Percentiles rank a stretch among this genome's conserved stretches.
These are phyloP conservation scores for Apotomis turbidana DNA, from an alignment of 2,888 invertebrate species.

Conservation along the genomic window DNA sequence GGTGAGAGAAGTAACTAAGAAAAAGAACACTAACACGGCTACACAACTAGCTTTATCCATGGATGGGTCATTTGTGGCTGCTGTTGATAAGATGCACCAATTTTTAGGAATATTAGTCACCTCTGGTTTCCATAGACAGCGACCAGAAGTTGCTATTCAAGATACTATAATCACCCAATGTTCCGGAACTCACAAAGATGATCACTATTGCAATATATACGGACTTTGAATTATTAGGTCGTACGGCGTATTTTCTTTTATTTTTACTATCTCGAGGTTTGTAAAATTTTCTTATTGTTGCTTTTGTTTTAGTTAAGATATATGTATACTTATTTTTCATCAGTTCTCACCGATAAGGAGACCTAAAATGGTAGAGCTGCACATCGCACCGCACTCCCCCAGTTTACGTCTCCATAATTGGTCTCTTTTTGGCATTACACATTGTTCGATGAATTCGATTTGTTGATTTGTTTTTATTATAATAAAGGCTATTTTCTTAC, in stretches of 20 bases:
- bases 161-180: conserved; percentile 64
- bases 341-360: no score
- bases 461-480: background rate
- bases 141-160: conserved; percentile 64
- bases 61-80: conserved; percentile 70
- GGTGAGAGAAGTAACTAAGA: conserved; percentile 36
- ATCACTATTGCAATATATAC: conserved; percentile 68
- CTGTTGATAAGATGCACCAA: conserved; percentile 63
- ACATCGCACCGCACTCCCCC: no score
- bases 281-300: conserved; percentile 49
- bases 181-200: conserved; percentile 57
- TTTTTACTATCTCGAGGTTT: conserved; percentile 38
- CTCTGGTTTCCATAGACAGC: conserved; percentile 57
- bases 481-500: conserved; percentile 10
- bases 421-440: no score
- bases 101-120: conserved; percentile 64
- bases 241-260: conserved; percentile 24
- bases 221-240: conserved; percentile 53
- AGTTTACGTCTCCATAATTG: no score
- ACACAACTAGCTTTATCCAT: conserved; percentile 57
- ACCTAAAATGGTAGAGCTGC: no score
- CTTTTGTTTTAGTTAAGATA: conserved; percentile 39
- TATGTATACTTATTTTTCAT: no score
- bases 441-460: background rate
- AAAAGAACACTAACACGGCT: conserved; percentile 36